phyloP scores from a whole-genome alignment of 2,888 invertebrate genomes.

The Microplitis manilae region DNA sequence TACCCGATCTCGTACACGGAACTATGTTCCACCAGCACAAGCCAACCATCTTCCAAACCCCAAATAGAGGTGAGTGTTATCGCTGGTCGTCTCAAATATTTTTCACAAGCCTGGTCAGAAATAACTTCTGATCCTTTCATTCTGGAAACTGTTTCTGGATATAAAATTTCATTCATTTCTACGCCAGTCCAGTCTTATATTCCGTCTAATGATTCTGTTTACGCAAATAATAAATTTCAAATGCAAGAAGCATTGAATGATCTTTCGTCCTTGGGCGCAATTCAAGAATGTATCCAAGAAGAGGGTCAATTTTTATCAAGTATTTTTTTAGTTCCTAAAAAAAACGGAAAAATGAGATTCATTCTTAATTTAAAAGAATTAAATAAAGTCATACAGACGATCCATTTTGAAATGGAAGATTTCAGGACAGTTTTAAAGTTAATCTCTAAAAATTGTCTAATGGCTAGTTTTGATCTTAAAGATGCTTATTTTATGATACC shows the following conservation, averaged over 20 bases:
- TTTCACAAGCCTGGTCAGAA: too few species aligned
- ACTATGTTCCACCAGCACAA: too few species aligned
- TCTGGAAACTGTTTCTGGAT: too few species aligned
- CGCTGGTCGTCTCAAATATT: too few species aligned
- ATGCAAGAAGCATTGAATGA: constrained; percentile 30
- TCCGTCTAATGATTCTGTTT: constrained; percentile 28
- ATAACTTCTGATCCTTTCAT: too few species aligned
- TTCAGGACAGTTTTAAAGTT: constrained; percentile 44
- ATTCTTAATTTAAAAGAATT: constrained; percentile 29
- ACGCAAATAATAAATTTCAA: not conserved
- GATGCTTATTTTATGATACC: constrained; percentile 44
- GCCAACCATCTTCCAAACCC: too few species aligned
- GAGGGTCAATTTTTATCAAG: constrained; percentile 38
- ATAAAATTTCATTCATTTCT: too few species aligned
- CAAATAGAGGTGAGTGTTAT: too few species aligned
- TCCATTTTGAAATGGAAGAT: constrained; percentile 52
- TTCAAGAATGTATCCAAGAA: constrained; percentile 32
- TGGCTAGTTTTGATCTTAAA: constrained; percentile 39
- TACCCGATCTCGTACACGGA: too few species aligned
- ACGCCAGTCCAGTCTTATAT: too few species aligned
- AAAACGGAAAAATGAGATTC: constrained; percentile 33
- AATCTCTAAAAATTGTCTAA: constrained; percentile 35
- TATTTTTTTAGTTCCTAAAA: constrained; percentile 39
- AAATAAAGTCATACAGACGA: not conserved
- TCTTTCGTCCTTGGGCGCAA: constrained; percentile 21